These are phyloP conservation scores for Labia minor DNA, from an alignment of 2,888 invertebrate species.

Conservation along the genomic window DNA sequence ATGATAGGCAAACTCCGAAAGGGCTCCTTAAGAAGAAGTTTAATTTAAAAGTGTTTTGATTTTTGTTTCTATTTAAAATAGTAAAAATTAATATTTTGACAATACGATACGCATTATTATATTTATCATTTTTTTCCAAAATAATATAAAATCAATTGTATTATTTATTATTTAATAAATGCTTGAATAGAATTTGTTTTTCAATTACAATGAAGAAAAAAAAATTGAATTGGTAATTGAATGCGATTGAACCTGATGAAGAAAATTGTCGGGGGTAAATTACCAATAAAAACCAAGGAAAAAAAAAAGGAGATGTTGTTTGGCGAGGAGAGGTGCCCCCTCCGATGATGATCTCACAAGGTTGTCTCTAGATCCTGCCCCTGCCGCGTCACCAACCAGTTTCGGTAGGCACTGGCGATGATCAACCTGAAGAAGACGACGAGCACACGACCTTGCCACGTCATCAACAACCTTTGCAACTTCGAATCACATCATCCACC, in stretches of 20 bases:
- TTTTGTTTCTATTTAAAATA: no score
- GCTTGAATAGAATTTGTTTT: no score
- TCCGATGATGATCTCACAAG: neutral
- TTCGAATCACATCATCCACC: neutral
- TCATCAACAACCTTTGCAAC: neutral
- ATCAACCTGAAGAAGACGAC: neutral
- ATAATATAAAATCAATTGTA: neutral
- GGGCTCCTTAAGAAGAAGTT: no score
- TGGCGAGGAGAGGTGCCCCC: neutral
- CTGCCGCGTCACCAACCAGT: neutral
- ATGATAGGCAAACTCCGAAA: no score
- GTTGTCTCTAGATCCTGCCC: neutral
- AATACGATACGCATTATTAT: no score
- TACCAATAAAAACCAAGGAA: no score
- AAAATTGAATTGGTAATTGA: no score
- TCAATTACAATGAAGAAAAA: neutral
- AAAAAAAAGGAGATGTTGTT: no score
- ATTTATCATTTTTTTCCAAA: no score
- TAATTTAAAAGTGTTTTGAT: no score
- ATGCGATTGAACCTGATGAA: no score
- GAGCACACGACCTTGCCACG: constrained; percentile 2
- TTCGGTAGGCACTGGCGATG: neutral
- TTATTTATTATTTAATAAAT: neutral
- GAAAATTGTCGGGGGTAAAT: neutral
- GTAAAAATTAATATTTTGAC: no score